Evolutionary conservation across 1,140 invertebrate genomes (phyloP).

Genomic region (Meloidogyne floridensis): DNA sequence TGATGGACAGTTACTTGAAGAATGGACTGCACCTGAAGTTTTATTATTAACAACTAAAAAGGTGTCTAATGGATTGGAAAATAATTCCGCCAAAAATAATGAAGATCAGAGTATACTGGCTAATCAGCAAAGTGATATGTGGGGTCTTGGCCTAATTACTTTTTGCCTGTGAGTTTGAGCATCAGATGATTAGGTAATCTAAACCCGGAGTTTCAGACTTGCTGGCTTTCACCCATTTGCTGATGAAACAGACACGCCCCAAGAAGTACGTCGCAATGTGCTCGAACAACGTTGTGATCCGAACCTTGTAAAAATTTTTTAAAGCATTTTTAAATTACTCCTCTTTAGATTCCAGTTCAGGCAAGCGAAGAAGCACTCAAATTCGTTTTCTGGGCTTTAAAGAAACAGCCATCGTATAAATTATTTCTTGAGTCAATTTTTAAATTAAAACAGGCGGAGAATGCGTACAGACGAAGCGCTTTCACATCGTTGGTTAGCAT

Average conservation of each 20-base stretch:
- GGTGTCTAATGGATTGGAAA: background rate
- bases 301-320: conserved; percentile 72
- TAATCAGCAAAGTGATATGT: conserved; percentile 87
- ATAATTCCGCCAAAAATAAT: conserved; percentile 67
- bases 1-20: conserved; percentile 38
- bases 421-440: conserved; percentile 12
- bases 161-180: conserved; percentile 77
- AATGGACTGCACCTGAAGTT: conserved; percentile 82
- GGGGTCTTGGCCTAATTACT: conserved; percentile 87
- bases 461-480: conserved; percentile 88
- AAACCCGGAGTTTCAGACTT: conserved; percentile 68
- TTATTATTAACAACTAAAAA: conserved; percentile 66
- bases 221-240: conserved; percentile 89
- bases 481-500: conserved; percentile 89
- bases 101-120: conserved; percentile 74
- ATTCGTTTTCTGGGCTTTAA: conserved; percentile 91
- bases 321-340: background rate
- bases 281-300: conserved; percentile 88
- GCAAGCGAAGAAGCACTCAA: conserved; percentile 88
- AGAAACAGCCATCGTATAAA: conserved; percentile 70
- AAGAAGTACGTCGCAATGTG: conserved; percentile 87
- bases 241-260: conserved; percentile 73
- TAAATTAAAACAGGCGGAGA: conserved; percentile 76
- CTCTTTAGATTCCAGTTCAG: conserved; percentile 78
- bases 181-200: background rate